These are phyloP conservation scores for Tachina lurida DNA, from an alignment of 2,888 invertebrate genomes.

Conservation along the genomic window DNA sequence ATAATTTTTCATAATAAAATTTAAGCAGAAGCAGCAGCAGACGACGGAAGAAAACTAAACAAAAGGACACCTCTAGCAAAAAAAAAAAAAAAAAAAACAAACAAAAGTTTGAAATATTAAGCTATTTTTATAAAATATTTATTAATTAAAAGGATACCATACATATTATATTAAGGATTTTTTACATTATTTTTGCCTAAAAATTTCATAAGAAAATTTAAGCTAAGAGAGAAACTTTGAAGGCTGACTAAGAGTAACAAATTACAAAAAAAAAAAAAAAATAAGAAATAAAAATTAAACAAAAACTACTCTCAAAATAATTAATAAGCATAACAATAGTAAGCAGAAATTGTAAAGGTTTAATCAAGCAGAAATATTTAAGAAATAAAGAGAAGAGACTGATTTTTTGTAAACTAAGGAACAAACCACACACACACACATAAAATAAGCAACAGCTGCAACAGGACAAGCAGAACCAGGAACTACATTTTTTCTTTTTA, in stretches of 20 bases:
- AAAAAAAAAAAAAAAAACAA: not conserved
- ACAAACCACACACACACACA: not conserved
- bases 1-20: constrained; percentile 7
- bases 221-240: constrained; percentile 68
- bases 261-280: not conserved
- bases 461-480: constrained; percentile 32
- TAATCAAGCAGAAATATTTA: constrained; percentile 75
- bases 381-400: constrained; percentile 76
- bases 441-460: constrained; percentile 52
- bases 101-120: constrained; percentile 69
- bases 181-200: constrained; percentile 43
- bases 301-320: constrained; percentile 53
- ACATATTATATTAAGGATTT: constrained; percentile 18
- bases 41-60: too few species aligned
- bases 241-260: constrained; percentile 65
- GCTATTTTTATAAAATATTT: constrained; percentile 66
- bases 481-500: constrained; percentile 1
- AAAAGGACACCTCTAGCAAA: constrained; percentile 16
- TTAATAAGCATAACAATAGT: constrained; percentile 19
- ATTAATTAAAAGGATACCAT: constrained; percentile 30
- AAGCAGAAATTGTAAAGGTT: constrained; percentile 33
- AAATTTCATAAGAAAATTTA: constrained; percentile 56
- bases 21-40: not conserved
- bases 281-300: not conserved
- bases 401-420: constrained; percentile 75